Evolutionary conservation across 2,113 vertebrate genomes (phyloP).

Genomic region (Antechinus flavipes): DNA sequence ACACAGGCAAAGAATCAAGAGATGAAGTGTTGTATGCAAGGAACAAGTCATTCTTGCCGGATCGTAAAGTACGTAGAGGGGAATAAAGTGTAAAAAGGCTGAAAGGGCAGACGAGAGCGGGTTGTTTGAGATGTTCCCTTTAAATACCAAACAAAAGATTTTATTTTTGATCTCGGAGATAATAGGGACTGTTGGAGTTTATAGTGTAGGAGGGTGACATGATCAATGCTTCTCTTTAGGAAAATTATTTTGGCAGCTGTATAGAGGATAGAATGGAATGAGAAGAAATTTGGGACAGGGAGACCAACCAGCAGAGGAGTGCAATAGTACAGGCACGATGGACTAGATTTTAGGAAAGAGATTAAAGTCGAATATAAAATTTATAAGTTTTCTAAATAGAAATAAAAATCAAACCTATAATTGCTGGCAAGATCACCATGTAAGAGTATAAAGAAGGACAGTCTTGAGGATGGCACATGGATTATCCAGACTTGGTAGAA

Average conservation of each 20-base stretch:
- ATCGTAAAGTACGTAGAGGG: neutral
- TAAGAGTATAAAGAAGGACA: neutral
- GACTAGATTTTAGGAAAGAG: neutral
- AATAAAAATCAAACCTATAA: neutral
- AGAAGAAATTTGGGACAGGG: neutral
- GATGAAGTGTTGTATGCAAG: neutral
- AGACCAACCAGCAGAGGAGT: neutral
- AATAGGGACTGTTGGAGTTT: neutral
- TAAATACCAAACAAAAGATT: neutral
- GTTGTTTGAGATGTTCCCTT: neutral
- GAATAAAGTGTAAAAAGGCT: neutral
- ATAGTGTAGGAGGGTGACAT: neutral
- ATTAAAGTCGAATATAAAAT: neutral
- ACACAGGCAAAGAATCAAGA: neutral
- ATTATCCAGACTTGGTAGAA: neutral
- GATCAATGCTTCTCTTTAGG: neutral
- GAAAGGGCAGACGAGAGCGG: neutral
- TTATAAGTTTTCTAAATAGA: neutral
- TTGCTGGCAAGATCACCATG: neutral
- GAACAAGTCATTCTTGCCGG: neutral
- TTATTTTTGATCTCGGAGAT: neutral
- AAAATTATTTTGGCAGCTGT: neutral
- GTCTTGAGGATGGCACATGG: neutral
- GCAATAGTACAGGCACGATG: neutral
- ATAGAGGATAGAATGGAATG: neutral